Evolutionary conservation across 2,888 invertebrate species (phyloP).

Genomic region (Cantharis lateralis): DNA sequence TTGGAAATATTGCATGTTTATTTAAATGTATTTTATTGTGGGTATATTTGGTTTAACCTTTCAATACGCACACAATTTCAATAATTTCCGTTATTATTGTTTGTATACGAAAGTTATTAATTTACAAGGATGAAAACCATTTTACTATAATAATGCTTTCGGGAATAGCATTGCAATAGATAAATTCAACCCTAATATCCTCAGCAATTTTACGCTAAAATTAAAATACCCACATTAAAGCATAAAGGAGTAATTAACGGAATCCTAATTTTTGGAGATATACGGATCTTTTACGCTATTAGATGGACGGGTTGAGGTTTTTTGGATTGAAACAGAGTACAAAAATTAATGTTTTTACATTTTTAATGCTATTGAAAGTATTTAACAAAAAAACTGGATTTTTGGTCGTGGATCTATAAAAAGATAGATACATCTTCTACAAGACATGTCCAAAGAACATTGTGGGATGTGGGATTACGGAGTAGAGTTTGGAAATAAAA

Average conservation of each 20-base stretch:
- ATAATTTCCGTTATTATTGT: not conserved
- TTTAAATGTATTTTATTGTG: not conserved
- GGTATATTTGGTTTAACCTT: not conserved
- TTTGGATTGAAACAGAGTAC: too few species aligned
- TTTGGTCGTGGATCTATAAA: too few species aligned
- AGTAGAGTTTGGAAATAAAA: too few species aligned
- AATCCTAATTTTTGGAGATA: not conserved
- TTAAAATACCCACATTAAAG: not conserved
- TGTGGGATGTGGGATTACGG: too few species aligned
- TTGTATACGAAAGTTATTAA: not conserved
- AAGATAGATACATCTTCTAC: too few species aligned
- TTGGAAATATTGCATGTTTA: not conserved
- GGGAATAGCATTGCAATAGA: not conserved
- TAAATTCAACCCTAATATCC: not conserved
- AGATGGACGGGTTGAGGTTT: too few species aligned
- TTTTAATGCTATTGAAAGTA: too few species aligned
- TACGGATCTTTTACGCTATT: too few species aligned
- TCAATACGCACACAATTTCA: not conserved
- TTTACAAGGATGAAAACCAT: not conserved
- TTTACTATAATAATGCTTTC: not conserved
- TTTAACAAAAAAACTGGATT: too few species aligned
- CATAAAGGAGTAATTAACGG: not conserved
- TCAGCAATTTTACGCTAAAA: not conserved
- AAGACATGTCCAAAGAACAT: too few species aligned
- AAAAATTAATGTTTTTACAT: too few species aligned